Conservation (phyloP, 92 coral and sea anemone species). For the Parazoanthus darwini region DNA sequence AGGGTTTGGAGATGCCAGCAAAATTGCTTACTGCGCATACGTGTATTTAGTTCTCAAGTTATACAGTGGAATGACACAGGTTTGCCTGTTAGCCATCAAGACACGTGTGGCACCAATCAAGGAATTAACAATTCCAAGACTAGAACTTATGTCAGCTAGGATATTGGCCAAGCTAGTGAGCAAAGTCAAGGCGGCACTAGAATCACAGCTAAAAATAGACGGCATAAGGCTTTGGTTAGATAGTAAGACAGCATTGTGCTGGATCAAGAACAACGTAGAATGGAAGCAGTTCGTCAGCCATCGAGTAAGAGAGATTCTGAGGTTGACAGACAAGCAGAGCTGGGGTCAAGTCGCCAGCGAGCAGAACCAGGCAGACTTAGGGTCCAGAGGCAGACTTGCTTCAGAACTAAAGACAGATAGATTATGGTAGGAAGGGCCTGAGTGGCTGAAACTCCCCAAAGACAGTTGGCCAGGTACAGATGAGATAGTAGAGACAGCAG, state of each 20-base stretch:
- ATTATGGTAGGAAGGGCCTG: no score
- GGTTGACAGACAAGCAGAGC: background rate
- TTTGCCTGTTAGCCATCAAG: no score
- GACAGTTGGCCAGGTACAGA: no score
- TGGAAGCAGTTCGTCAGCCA: conserved; percentile 41
- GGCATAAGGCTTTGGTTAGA: background rate
- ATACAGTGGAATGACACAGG: no score
- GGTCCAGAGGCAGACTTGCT: conserved; percentile 10
- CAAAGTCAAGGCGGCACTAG: conserved; percentile 8
- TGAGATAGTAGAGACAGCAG: no score
- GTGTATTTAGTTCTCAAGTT: no score
- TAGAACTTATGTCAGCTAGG: conserved; percentile 1
- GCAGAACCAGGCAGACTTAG: conserved; percentile 40
- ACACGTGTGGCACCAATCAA: no score
- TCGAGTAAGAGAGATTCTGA: conserved; percentile 30
- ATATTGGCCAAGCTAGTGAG: background rate
- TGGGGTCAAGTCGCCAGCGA: background rate
- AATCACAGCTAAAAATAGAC: background rate
- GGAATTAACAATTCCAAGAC: background rate
- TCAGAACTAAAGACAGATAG: background rate
- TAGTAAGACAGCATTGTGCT: conserved; percentile 38
- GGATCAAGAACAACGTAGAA: conserved; percentile 22
- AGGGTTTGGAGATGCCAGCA: no score
- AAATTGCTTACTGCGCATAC: no score
- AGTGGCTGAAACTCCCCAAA: no score